Base-by-base conservation (phyloP, 2,888 invertebrate genomes). In the Drosophila mulleri region DNA sequence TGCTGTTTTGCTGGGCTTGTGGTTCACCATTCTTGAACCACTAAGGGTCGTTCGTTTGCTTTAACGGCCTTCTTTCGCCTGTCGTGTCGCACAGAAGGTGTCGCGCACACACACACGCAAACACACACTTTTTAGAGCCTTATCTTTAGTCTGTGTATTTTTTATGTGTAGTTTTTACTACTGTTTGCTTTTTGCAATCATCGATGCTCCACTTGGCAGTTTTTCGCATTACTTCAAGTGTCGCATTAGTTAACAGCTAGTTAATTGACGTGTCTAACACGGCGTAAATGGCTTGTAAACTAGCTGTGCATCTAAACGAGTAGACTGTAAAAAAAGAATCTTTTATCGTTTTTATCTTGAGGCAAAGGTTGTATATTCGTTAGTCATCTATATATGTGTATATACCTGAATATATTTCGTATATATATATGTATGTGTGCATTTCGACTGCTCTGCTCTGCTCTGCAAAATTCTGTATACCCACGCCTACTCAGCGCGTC, bases 391-490 rank as follows among this genome's bases (percentile, higher is more conserved):
- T 20, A 35, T n/a, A 52, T 35, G 9, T 14, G 7, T 20, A 35
- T n/a, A 52, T 35, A n/a, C 29, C 48, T 48, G n/a, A 11, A 32
- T n/a, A 50, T 32, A 12, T 32, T 18, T 26, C 9, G 23, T 37
- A 23, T 23, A 23, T 23, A 23, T 23, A 2, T 23, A 58, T 47
- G 23, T 37, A 47, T 47, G 23, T 50, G 18, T 29, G 14, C 26
- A 7, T 16, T 26, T 37, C 41, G 41, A 7, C 29, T 67, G 67
- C 67, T 67, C 20, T 57, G 42, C 57, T 20, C 16, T 37, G 69
- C 42, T 78, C 60, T 73, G 73, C 83, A 82, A 88, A 83, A 75
- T 59, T 83, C 72, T 83, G 75, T 83, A 88, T 73, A 85, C 78
- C 54, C 52, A 69, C 18, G 71, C 73, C 57, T 20, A 16, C 59